A percentile compares a stretch with the other conserved stretches of the same genome.
Evolutionary conservation across 2,113 vertebrate species (phyloP).

Genomic region (Riparia riparia): DNA sequence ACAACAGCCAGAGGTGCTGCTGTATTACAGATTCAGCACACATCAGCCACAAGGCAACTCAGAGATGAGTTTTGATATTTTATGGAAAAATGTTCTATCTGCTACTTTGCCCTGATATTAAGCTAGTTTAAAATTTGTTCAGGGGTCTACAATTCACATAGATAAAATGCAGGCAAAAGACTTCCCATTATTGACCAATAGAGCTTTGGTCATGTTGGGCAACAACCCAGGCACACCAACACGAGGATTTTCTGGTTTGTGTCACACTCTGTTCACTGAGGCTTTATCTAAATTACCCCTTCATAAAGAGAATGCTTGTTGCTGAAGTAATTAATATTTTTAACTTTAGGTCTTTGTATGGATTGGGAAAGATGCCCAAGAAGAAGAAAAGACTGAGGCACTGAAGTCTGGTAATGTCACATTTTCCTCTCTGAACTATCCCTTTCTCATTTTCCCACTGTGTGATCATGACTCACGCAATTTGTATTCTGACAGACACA

Average conservation of each 20-base stretch:
- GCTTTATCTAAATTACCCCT: background rate
- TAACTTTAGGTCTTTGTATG: conserved; percentile 91
- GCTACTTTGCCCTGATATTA: background rate
- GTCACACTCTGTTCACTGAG: background rate
- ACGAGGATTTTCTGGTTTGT: background rate
- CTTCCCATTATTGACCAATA: background rate
- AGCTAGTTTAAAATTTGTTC: background rate
- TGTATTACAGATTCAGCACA: background rate
- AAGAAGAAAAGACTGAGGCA: conserved; percentile 94
- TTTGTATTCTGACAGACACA: background rate
- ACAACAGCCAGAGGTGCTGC: background rate
- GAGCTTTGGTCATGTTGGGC: background rate
- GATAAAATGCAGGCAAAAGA: background rate
- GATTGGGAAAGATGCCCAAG: conserved; percentile 94
- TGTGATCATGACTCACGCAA: background rate
- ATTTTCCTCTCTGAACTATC: background rate
- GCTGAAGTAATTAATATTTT: background rate
- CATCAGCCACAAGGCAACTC: background rate
- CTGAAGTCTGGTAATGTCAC: conserved; percentile 85
- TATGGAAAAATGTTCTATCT: background rate
- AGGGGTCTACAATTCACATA: background rate
- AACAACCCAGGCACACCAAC: background rate
- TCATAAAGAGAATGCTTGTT: background rate
- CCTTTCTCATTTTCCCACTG: background rate
- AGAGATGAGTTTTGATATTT: background rate